phyloP scores from a whole-genome alignment of 2,797 vertebrate species.

The Eutrigla gurnardus region DNA sequence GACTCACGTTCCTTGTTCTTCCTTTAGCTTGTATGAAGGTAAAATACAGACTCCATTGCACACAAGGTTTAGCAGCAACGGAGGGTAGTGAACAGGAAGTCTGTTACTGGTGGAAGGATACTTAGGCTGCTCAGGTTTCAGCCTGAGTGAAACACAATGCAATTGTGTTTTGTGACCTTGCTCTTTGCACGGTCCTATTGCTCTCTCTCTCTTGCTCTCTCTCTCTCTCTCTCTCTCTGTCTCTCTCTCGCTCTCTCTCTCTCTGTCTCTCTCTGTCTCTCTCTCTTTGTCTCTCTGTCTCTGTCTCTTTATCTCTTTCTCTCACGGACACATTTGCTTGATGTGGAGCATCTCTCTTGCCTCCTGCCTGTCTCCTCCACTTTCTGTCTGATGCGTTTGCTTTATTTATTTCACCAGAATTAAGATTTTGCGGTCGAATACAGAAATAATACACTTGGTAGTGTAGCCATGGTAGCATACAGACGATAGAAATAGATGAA shows the following conservation, averaged over 20 bases:
- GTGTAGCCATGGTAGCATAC: neutral
- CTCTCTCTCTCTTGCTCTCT: conserved; percentile 14
- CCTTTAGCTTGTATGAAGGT: conserved; percentile 1
- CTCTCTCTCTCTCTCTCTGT: conserved; percentile 4
- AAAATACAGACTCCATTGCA: conserved; percentile 37
- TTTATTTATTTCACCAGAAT: conserved; percentile 58
- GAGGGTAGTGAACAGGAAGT: conserved; percentile 56
- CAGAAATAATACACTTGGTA: conserved; percentile 4
- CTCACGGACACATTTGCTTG: conserved; percentile 21
- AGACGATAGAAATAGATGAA: neutral
- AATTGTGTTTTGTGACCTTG: conserved; percentile 71
- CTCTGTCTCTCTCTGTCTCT: conserved; percentile 1
- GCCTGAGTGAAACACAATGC: conserved; percentile 77
- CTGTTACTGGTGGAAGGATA: conserved; percentile 56
- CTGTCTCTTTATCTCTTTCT: neutral
- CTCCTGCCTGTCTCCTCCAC: conserved; percentile 30
- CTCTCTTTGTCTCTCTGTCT: neutral
- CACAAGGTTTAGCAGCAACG: conserved; percentile 51
- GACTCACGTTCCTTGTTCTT: conserved; percentile 3
- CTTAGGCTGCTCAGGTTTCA: conserved; percentile 76
- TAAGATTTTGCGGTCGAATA: conserved; percentile 32
- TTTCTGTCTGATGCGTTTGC: conserved; percentile 41
- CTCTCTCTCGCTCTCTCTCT: neutral
- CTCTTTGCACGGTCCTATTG: conserved; percentile 61
- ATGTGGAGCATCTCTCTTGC: conserved; percentile 36